Evolutionary conservation across 2,113 vertebrate genomes (phyloP), one percentile per base, ranked within the genome.

Genomic region (Picathartes gymnocephalus): DNA sequence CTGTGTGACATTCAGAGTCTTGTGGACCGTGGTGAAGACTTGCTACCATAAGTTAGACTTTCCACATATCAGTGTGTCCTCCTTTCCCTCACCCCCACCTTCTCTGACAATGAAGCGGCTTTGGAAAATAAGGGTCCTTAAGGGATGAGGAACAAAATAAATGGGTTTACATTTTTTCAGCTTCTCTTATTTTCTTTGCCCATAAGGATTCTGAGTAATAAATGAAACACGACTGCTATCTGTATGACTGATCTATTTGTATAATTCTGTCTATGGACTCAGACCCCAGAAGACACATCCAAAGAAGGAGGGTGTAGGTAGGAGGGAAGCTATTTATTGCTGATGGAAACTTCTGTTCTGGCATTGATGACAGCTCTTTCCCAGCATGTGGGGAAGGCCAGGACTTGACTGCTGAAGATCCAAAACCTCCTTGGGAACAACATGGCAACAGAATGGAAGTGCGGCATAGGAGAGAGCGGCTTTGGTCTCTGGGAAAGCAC

Each of bases 191-290:
- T 98, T 98, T 98, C 96, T 93, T 97, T 98, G 98, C 98, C 98
- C 98, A 98, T 98, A 98, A 99, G 98, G 98, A 99, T 98, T 98
- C 98, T 98, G 97, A 98, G 98, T 98, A 98, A 98, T 98, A 98
- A 99, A 98, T 98, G 98, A 98, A 99, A 98, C 98, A 99, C 97
- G 40, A 90, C 90, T 98, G 98, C 97, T 98, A 97, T 98, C 97
- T 97, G 96, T 98, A 69, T 94, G 98, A 98, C 98, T 98, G 98
- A 99, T 99, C 98, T 98, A 98, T 98, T 98, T 98, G 98, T 98
- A 97, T 98, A 98, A 98, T 98, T 91, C 95, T 97, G 97, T 98
- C 98, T 97, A 80, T 96, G 97, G 98, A 98, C 97, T 98, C 98
- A 98, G 89, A 97, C 96, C 98, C 97, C 96, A 92, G 93, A 96